Conservation (phyloP, 2,888 invertebrate species). For the Leuctra nigra region DNA sequence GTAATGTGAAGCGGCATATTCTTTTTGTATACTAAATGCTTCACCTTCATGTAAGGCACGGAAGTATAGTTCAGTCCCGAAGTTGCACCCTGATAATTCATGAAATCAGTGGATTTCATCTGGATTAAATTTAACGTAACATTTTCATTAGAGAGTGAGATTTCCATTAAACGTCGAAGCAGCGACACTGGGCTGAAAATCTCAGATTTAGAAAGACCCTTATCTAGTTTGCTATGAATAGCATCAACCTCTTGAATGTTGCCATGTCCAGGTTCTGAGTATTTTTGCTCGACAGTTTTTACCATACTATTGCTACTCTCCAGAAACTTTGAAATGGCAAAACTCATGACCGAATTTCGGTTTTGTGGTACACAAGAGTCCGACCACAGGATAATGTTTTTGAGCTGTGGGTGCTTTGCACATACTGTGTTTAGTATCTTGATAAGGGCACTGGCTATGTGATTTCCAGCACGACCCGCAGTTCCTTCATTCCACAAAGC, state of each 20-base stretch:
- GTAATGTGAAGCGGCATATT: neutral
- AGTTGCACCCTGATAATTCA: slow-evolving; percentile 46
- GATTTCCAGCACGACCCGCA: slow-evolving; percentile 7
- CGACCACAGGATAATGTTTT: neutral
- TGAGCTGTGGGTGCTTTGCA: neutral
- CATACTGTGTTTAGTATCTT: neutral
- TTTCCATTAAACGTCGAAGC: neutral
- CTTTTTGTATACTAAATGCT: neutral
- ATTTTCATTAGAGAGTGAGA: neutral
- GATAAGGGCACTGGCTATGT: slow-evolving; percentile 9
- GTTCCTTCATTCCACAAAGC: slow-evolving; percentile 1
- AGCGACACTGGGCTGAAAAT: neutral
- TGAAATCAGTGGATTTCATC: slow-evolving; percentile 17
- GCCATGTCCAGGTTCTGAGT: slow-evolving; percentile 8
- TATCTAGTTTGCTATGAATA: neutral
- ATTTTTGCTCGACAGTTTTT: slow-evolving; percentile 4
- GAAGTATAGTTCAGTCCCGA: neutral
- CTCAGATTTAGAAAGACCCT: neutral
- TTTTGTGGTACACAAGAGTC: slow-evolving; percentile 11
- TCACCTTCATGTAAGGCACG: neutral
- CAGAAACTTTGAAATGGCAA: neutral
- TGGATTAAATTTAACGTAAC: neutral
- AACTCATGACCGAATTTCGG: neutral
- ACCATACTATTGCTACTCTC: neutral
- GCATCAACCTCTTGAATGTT: slow-evolving; percentile 11